Evolutionary conservation across 2,797 vertebrate species (phyloP).

Genomic region (Hipposideros larvatus): DNA sequence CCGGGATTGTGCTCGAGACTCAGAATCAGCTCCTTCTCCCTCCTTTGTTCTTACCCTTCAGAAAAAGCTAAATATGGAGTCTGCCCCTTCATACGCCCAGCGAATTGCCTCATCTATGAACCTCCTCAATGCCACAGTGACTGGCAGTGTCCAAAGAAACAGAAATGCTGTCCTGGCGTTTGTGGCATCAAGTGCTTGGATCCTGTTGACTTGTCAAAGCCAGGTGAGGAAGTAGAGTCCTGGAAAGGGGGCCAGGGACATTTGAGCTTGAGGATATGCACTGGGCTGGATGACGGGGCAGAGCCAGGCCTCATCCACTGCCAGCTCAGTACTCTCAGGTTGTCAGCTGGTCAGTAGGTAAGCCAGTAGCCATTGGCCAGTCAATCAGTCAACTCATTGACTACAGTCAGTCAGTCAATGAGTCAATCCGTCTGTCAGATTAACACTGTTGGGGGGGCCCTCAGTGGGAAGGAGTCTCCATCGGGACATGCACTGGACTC

Average conservation of each 20-base stretch:
- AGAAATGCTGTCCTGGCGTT: not conserved
- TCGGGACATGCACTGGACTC: not conserved
- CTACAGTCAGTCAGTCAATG: not conserved
- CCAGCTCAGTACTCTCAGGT: not conserved
- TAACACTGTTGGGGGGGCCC: not conserved
- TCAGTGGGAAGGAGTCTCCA: not conserved
- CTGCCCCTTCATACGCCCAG: fast-evolving
- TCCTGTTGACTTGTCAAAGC: not conserved
- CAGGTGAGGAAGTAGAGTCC: not conserved
- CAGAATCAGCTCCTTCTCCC: not conserved
- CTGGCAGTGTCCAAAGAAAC: not conserved
- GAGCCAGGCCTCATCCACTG: not conserved
- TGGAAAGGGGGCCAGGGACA: not conserved
- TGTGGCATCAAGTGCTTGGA: not conserved
- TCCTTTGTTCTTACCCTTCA: not conserved
- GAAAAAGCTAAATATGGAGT: not conserved
- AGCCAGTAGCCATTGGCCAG: not conserved
- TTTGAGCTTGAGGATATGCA: not conserved
- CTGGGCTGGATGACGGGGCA: not conserved
- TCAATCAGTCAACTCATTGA: not conserved
- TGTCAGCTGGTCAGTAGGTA: not conserved
- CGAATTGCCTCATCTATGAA: fast-evolving
- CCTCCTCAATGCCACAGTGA: not conserved
- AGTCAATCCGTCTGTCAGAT: not conserved
- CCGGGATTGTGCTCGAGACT: not conserved